Evolutionary conservation across 2,113 vertebrate species (phyloP), one percentile per base, ranked within the genome.

Genomic region (Leucosticte australis): DNA sequence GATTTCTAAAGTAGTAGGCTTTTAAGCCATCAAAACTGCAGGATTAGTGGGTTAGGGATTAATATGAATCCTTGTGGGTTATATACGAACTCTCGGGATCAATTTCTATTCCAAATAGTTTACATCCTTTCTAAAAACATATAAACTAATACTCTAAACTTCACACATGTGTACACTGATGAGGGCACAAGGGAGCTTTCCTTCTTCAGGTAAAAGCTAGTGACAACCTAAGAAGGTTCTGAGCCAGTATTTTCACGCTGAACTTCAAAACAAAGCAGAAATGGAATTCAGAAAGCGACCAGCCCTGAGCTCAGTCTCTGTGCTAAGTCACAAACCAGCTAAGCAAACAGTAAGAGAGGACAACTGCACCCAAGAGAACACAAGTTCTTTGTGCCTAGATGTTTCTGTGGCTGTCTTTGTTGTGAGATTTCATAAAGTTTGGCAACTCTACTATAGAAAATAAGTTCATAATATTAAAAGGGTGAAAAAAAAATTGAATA

Each of bases 11-110:
- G 57, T 23, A 97, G 79, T 71, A 83, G 64, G 68, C 73, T 96
- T 96, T 97, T 93, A 93, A 96, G 47, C 56, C 76, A 94, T 94
- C 71, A 92, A 64, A 92, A 81, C 64, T 92, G 26, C 47, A 92
- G 93, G 49, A 96, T 94, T 97, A 94, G 90, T 87, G 76, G 68
- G 64, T 59, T 92, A 71, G 71, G 68, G 60, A 85, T 83, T 87
- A 92, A 86, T 93, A 95, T 49, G 83, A 78, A 93, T 93, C 83
- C 89, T 79, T 56, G 30, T 14, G 35, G 53, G 67, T 87, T 87
- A 65, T 75, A 46, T 42, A 37, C 0, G 2, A 90, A 62, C 95
- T 92, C 88, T 71, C 37, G 83, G 82, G 92, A 96, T 56, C 39
- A 52, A 93, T 93, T 93, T 91, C 68, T 93, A 92, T 74, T 90